Conservation (phyloP, 2,113 vertebrate genomes). For the Ptilonorhynchus violaceus region DNA sequence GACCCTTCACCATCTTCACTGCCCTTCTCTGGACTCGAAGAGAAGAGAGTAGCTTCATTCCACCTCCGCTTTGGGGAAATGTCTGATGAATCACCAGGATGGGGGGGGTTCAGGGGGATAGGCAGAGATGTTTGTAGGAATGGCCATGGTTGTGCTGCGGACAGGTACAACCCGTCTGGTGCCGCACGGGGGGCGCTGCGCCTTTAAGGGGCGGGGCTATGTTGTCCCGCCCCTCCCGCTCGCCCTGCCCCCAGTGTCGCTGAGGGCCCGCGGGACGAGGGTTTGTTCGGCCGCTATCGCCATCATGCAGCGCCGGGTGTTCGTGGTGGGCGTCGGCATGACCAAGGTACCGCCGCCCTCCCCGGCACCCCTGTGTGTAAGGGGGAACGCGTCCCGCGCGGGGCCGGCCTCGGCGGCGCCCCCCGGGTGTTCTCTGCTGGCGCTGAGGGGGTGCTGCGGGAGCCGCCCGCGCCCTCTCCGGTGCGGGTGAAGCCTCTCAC, state of each 20-base stretch:
- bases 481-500: not conserved
- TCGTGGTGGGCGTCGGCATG: constrained; percentile 96
- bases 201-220: not conserved
- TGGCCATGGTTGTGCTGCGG: fast-evolving
- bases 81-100: not conserved
- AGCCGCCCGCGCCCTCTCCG: not conserved
- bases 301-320: constrained; percentile 64
- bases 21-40: not conserved
- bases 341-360: constrained; percentile 83
- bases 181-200: fast-evolving
- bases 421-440: not conserved
- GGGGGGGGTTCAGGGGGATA: not conserved
- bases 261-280: not conserved
- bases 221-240: fast-evolving
- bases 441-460: not conserved
- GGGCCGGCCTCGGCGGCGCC: not conserved
- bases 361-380: not conserved
- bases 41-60: not conserved
- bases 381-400: no score
- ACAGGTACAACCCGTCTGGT: no score
- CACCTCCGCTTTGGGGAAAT: not conserved
- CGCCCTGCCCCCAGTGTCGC: not conserved
- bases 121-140: no score
- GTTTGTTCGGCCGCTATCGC: fast-evolving
- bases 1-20: not conserved